Percentiles rank a stretch among this genome's conserved stretches.
phyloP scores from a whole-genome alignment of 1,140 invertebrate species.

The Theocolax elegans region DNA sequence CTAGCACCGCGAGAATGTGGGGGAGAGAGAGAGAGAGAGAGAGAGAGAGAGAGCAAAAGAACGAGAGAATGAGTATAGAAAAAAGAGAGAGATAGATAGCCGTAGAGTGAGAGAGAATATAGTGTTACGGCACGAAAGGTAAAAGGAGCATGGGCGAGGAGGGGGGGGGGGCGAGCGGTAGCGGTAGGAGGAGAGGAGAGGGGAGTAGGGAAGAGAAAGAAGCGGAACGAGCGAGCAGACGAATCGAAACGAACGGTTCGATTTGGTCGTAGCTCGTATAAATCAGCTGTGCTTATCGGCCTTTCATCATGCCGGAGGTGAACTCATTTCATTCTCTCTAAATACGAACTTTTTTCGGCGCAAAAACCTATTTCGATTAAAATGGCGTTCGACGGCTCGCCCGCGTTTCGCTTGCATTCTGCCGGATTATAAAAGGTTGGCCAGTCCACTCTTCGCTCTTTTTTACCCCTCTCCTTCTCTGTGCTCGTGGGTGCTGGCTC shows the following conservation, averaged over 20 bases:
- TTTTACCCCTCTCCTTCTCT: not conserved
- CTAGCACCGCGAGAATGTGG: constrained; percentile 15
- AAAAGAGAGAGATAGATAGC: not conserved
- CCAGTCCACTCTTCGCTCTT: constrained; percentile 35
- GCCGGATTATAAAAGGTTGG: constrained; percentile 59
- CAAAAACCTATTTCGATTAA: constrained; percentile 69
- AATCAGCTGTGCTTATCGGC: constrained; percentile 67
- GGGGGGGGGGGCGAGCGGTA: no score
- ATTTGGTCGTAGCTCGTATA: constrained; percentile 50
- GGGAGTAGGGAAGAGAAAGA: constrained; percentile 15
- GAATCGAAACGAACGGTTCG: constrained; percentile 35
- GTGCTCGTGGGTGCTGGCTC: no score
- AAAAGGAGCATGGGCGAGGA: no score
- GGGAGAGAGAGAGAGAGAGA: constrained; percentile 1
- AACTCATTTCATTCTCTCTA: constrained; percentile 68
- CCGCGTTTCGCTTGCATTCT: constrained; percentile 55
- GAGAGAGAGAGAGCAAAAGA: not conserved
- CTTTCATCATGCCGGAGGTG: constrained; percentile 66
- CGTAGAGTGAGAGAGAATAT: constrained; percentile 16
- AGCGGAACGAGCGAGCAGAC: constrained; percentile 20
- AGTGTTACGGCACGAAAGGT: constrained; percentile 11
- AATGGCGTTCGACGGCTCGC: constrained; percentile 51
- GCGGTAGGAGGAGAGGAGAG: not conserved
- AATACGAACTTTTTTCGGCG: constrained; percentile 66
- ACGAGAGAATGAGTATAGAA: not conserved